Evolutionary conservation across 2,888 invertebrate species (phyloP).

Genomic region (Phorcus lineatus): DNA sequence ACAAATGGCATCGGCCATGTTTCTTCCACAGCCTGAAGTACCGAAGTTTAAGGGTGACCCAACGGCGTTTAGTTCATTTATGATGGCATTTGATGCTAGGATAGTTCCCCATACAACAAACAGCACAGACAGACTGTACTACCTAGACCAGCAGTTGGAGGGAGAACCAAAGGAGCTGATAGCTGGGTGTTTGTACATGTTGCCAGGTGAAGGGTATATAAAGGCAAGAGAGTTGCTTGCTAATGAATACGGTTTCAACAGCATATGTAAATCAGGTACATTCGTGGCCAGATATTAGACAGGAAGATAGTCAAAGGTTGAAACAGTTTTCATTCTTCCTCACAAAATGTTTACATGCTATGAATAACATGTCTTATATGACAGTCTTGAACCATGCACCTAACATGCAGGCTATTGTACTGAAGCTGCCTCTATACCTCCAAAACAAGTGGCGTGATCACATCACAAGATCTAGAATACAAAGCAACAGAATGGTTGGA

Average conservation of each 20-base stretch:
- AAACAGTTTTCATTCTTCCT: no score
- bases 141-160: not conserved
- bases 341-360: no score
- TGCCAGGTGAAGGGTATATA: not conserved
- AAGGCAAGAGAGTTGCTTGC: not conserved
- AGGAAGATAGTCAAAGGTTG: not conserved
- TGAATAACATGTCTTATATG: no score
- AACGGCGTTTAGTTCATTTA: not conserved
- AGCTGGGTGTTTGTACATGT: not conserved
- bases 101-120: not conserved
- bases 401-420: no score
- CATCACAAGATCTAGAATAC: not conserved
- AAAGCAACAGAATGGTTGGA: not conserved
- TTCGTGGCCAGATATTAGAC: not conserved
- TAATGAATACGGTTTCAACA: not conserved
- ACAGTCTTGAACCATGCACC: no score
- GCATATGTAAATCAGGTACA: not conserved
- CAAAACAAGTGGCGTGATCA: not conserved
- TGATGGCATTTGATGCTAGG: not conserved
- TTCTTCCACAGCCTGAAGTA: not conserved
- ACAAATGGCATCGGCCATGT: not conserved
- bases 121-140: not conserved
- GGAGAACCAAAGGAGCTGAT: not conserved
- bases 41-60: not conserved
- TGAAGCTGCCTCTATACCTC: no score